Base-by-base conservation (phyloP, 2,113 vertebrate species). In the Bagarius yarrelli region DNA sequence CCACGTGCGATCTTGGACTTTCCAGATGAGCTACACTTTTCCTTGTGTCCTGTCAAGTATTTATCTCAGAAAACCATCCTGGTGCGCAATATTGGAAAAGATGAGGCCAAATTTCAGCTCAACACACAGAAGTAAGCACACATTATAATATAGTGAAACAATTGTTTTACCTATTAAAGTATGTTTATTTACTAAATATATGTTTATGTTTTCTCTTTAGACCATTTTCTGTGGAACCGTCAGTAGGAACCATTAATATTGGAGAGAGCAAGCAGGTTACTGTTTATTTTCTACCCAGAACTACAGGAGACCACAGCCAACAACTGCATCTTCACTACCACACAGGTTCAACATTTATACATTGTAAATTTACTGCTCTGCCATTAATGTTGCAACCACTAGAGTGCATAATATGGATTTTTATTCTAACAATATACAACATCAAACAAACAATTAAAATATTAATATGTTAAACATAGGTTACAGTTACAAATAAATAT, bases 1-100 rank as follows among this genome's bases (percentile, higher is more conserved):
- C 91, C 95, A 1, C 87, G 92, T 15, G 94, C 91, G 23, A 85
- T 95, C 60, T 87, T 99, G 59, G 94, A 97, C 73, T 94, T 98
- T 83, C 94, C 92, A 0, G 95, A 95, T 21, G 81, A 93, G n/a
- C 34, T 98, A 81, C 83, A 91, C 86, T 95, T 98, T 80, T 91
- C 93, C 0, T 0, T 72, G 5, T 95, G 94, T 59, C 91, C 94
- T 0, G 95, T 98, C 55, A 97, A 97, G 83, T 87, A 87, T 81
- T 90, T 84, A 82, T 93, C 91, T 18, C 89, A 95, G 87, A 94
- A 85, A 84, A 93, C 92, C 21, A 88, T 97, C 19, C 89, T 95
- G 27, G 91, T 95, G 44, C 87, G 78, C 73, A 98, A 97, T 81
- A 53, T 92, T 0, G 94, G 95, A 47, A 94, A 94, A 56, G 77